phyloP scores from a whole-genome alignment of 92 coral and sea anemone species.

The Chrysogorgia sp. region DNA sequence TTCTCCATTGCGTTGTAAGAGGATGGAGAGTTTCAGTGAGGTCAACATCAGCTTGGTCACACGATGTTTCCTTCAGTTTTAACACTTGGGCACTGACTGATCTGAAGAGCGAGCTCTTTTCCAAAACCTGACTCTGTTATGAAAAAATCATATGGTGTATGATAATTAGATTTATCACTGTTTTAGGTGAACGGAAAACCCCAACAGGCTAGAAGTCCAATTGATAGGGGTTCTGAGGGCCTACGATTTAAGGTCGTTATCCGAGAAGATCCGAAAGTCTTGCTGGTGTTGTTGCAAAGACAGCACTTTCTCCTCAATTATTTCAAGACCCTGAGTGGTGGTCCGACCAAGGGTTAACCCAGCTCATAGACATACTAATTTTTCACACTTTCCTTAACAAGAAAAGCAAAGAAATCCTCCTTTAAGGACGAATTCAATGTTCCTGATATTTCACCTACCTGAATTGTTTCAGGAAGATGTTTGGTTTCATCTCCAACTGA shows the following conservation, averaged over 20 bases:
- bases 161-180: too few relatives aligned
- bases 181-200: too few relatives aligned
- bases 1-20: conserved; percentile 83
- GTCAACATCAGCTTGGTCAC: conserved; percentile 77
- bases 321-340: too few relatives aligned
- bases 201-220: too few relatives aligned
- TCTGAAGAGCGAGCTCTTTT: conserved; percentile 12
- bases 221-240: too few relatives aligned
- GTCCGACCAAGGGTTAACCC: too few relatives aligned
- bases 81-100: conserved; percentile 65
- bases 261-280: too few relatives aligned
- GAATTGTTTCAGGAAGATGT: neutral
- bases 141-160: neutral
- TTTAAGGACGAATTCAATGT: neutral
- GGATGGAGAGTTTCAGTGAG: conserved; percentile 85
- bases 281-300: too few relatives aligned
- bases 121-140: conserved; percentile 69
- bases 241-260: too few relatives aligned
- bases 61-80: conserved; percentile 77
- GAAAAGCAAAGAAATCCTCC: too few relatives aligned
- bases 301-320: too few relatives aligned
- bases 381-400: too few relatives aligned
- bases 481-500: neutral
- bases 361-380: neutral
- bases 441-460: neutral